Base-by-base conservation (phyloP, 2,888 invertebrate species). In the Lumbricus terrestris region DNA sequence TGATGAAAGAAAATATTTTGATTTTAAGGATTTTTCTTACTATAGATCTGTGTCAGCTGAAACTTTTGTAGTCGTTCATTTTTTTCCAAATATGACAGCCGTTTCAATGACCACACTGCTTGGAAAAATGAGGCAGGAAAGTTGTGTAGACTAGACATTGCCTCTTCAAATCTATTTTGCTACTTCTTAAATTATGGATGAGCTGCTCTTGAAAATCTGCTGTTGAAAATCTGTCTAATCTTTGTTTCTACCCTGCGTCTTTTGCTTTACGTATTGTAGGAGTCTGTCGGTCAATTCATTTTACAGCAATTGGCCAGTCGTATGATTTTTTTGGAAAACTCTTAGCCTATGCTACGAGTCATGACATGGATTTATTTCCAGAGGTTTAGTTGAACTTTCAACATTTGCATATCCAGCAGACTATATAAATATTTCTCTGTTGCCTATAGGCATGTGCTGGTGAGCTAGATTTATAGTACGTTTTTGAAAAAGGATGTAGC, bases 1-100 rank as follows among this genome's bases (percentile, higher is more conserved):
- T 69, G 69, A 69, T n/a, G 69, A 69, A 69, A 69, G 69, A 69
- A 69, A 69, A 69, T 69, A n/a, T 69, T 69, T 69, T n/a, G n/a
- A 69, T 69, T 69, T 69, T 69, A 69, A n/a, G 13, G 69, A n/a
- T 69, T 69, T 69, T 47, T 20, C 47, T 47, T 47, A 47, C 23
- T 47, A 23, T n/a, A n/a, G n/a, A n/a, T 47, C 69, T n/a, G 29
- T n/a, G n/a, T 69, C 69, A 69, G n/a, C 69, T 69, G 69, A n/a
- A 29, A 69, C 69, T 69, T 69, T 69, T 69, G 29, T n/a, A 69
- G 69, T 69, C n/a, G 69, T 3, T 69, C 69, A 8, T 29, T 69
- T 69, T n/a, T 69, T n/a, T 69, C n/a, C 69, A 29, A 69, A 69
- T n/a, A n/a, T 69, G 69, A 69, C 69, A 8, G n/a, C 69, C 69